Conservation (phyloP, 2,797 vertebrate species). For the Meriones psammophilus region DNA sequence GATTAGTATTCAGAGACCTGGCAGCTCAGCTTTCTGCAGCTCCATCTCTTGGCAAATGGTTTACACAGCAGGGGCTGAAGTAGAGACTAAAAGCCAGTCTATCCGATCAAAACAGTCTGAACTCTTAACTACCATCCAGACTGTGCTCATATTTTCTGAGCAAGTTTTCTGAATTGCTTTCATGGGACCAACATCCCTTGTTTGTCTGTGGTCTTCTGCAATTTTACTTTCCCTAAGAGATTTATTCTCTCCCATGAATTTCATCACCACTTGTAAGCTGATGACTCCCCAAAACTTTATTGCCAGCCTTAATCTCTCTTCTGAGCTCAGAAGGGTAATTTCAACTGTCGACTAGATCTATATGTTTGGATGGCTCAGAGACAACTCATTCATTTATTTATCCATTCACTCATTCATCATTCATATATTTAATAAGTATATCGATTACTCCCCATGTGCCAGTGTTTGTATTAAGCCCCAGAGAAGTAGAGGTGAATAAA, state of each 20-base stretch:
- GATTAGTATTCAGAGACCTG: background rate
- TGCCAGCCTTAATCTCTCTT: slow-evolving; percentile 47
- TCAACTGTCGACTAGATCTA: slow-evolving; percentile 27
- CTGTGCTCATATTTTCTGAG: slow-evolving; percentile 20
- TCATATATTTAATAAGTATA: slow-evolving; percentile 50
- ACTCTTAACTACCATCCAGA: background rate
- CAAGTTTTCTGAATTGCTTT: slow-evolving; percentile 69
- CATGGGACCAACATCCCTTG: background rate
- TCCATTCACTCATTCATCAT: slow-evolving; percentile 59
- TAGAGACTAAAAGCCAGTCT: background rate
- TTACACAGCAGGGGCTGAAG: background rate
- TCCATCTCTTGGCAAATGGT: background rate
- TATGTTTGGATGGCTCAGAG: slow-evolving; percentile 41
- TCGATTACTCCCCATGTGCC: background rate
- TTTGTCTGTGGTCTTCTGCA: slow-evolving; percentile 55
- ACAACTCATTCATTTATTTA: slow-evolving; percentile 62
- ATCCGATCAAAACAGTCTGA: slow-evolving; percentile 43
- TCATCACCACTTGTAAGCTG: slow-evolving; percentile 45
- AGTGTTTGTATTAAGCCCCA: slow-evolving; percentile 21
- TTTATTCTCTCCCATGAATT: slow-evolving; percentile 58
- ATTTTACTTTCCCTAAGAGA: slow-evolving; percentile 50
- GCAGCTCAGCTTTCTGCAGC: background rate
- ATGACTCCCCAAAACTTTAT: slow-evolving; percentile 55
- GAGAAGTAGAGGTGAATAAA: background rate
- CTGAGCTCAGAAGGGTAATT: slow-evolving; percentile 62